phyloP scores from a whole-genome alignment of 2,797 vertebrate species.

The Hyperoplus lanceolatus region DNA sequence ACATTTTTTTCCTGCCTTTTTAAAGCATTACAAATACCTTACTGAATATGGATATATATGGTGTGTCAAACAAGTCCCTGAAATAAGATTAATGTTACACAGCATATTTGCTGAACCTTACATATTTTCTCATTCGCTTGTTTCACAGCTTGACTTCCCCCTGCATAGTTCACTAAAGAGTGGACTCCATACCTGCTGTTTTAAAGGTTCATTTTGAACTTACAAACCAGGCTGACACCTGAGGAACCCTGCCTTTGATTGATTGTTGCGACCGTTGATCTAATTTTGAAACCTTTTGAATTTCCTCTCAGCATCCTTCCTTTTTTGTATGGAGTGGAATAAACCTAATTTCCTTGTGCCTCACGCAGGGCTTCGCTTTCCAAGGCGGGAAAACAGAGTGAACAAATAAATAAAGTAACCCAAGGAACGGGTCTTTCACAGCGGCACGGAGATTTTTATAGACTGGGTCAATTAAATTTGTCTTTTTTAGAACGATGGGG shows the following conservation, averaged over 20 bases:
- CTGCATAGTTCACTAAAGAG: conserved; percentile 71
- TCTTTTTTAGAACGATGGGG: conserved; percentile 96
- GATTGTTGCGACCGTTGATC: conserved; percentile 88
- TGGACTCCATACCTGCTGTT: conserved; percentile 82
- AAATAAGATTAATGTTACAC: conserved; percentile 36
- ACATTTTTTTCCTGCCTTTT: conserved; percentile 31
- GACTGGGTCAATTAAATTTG: conserved; percentile 97
- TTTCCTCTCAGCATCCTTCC: conserved; percentile 80
- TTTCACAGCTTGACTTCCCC: conserved; percentile 54
- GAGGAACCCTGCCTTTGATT: conserved; percentile 85
- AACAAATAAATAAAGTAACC: conserved; percentile 86
- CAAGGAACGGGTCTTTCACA: conserved; percentile 80
- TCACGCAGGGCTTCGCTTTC: conserved; percentile 80
- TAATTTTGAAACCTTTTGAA: conserved; percentile 88
- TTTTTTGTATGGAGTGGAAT: conserved; percentile 79
- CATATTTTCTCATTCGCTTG: conserved; percentile 39
- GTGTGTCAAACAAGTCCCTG: conserved; percentile 28
- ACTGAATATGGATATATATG: conserved; percentile 42
- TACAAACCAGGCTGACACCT: conserved; percentile 73
- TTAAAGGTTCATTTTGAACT: conserved; percentile 86
- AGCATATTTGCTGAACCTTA: conserved; percentile 26
- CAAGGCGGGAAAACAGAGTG: conserved; percentile 79
- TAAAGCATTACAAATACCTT: conserved; percentile 31
- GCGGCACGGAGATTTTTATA: conserved; percentile 86
- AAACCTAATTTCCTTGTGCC: conserved; percentile 87